A percentile compares a stretch with the other conserved stretches of the same genome.
Conservation (phyloP, 2,888 invertebrate genomes). For the Plebejus argus region DNA sequence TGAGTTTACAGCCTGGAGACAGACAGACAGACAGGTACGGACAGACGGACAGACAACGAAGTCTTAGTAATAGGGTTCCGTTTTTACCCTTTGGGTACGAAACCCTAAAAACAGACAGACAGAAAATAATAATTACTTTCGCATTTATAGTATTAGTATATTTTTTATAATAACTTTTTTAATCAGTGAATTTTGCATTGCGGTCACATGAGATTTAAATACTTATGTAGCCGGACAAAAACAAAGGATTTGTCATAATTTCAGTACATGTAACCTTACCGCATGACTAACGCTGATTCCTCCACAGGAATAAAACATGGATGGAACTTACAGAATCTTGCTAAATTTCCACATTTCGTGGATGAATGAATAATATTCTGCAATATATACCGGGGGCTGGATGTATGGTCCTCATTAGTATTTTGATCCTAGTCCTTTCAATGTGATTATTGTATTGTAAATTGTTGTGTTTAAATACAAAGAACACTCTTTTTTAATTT, state of each 20-base stretch:
- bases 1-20: too few relatives aligned
- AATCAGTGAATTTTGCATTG: too few relatives aligned
- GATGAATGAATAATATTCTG: slow-evolving; percentile 2
- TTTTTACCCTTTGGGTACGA: too few relatives aligned
- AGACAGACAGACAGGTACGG: too few relatives aligned
- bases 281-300: neutral
- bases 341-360: slow-evolving; percentile 18
- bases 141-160: too few relatives aligned
- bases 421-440: neutral
- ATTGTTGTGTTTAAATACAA: too few relatives aligned
- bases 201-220: neutral
- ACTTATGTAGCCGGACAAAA: neutral
- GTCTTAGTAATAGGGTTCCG: too few relatives aligned
- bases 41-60: too few relatives aligned
- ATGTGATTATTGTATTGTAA: neutral
- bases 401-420: neutral
- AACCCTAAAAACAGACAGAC: too few relatives aligned
- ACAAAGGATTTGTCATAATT: slow-evolving; percentile 9
- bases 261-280: slow-evolving; percentile 16
- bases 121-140: too few relatives aligned
- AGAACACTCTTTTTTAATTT: neutral
- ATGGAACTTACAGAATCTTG: neutral
- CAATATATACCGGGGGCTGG: neutral
- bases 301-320: neutral
- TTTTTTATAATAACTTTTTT: too few relatives aligned